Evolutionary conservation across 2,797 vertebrate genomes (phyloP), one percentile per base, ranked within the genome.

Genomic region (Lates japonicus): DNA sequence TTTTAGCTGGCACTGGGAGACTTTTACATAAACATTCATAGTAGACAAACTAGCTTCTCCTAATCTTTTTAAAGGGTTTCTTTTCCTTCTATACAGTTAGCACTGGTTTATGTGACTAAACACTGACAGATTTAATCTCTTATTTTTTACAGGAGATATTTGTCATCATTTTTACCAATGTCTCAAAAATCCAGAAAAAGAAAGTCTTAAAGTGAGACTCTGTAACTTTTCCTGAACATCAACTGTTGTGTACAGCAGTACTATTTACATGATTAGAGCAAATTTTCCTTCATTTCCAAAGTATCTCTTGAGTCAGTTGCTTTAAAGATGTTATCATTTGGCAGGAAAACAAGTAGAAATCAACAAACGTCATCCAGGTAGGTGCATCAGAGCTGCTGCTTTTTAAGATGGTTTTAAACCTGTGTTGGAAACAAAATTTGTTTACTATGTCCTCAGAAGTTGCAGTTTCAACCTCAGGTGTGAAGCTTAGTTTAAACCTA

Each of bases 231-330:
- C 13, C 11, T 63, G 62, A 71, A 61, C 51, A 39, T 68, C n/a
- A 82, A 37, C 22, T 61, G 49, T 58, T 75, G 74, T 68, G 29
- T 78, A 35, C 8, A 59, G 29, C 55, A 54, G 39, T 20, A 64
- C 20, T 57, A 62, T 66, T 76, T n/a, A 35, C 33, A 54, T n/a
- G 29, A 64, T n/a, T 6, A 74, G 29, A 39, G 48, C 48, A 44
- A 29, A 16, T 58, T 59, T 39, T 14, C 11, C 35, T 54, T 14
- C 1, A 13, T 54, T 41, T 54, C 3, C 52, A 11, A 44, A 66
- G 9, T n/a, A 52, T 19, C 4, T 35, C 25, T 25, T 20, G 3
- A 52, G 42, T 48, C 39, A 5, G 16, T 25, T 25, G 22, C 6
- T 39, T 76, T 22, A 48, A n/a, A 20, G 19, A 11, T 3, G 1